Evolutionary conservation across 2,113 vertebrate genomes (phyloP).

Genomic region (Dasyprocta punctata): DNA sequence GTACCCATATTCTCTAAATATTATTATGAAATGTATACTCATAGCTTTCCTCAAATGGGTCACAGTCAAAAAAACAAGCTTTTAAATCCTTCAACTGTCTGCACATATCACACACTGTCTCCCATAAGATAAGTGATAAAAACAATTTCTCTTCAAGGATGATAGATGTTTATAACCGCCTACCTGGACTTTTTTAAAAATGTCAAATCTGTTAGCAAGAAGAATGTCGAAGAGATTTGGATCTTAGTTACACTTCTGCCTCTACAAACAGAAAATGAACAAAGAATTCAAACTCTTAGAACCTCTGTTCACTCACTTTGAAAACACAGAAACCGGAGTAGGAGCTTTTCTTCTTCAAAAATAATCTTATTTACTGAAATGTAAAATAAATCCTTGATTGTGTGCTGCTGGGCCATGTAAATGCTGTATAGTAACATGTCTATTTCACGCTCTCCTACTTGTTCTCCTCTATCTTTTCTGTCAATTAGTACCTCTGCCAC

Average conservation of each 20-base stretch:
- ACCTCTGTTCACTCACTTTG: neutral
- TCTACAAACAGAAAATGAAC: neutral
- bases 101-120: neutral
- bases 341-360: neutral
- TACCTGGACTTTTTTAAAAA: neutral
- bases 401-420: neutral
- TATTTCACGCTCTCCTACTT: neutral
- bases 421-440: neutral
- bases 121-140: neutral
- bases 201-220: neutral
- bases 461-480: neutral
- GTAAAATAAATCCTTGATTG: neutral
- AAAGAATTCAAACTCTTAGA: neutral
- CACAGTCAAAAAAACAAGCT: slow-evolving; percentile 13
- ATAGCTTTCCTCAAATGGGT: neutral
- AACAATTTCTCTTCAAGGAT: slow-evolving; percentile 8
- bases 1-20: neutral
- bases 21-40: neutral
- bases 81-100: slow-evolving; percentile 26
- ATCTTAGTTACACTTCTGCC: neutral
- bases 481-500: neutral
- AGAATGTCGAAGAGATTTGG: neutral
- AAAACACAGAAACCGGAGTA: neutral
- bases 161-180: neutral
- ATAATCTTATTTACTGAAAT: neutral